phyloP scores from a whole-genome alignment of 2,888 invertebrate species.

The Tetragnatha montana region DNA sequence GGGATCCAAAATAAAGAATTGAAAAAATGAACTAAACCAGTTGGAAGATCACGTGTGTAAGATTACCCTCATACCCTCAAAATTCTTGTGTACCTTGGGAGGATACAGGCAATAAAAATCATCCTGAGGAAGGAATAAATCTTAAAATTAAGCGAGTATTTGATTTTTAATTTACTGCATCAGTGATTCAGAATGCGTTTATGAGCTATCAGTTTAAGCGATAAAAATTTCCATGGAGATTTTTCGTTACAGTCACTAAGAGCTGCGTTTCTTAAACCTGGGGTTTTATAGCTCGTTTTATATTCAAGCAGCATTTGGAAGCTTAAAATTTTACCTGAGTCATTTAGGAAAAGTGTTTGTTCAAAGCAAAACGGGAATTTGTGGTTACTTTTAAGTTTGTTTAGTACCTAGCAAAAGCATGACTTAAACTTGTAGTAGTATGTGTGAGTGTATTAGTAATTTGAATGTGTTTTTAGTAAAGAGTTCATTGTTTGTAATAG shows the following conservation, averaged over 20 bases:
- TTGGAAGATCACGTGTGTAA: no score
- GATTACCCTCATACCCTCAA: no score
- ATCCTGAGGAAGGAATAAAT: not conserved
- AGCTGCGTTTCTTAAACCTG: not conserved
- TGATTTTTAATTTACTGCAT: conserved; percentile 9
- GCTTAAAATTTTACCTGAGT: not conserved
- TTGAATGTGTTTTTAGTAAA: no score
- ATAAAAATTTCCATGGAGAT: not conserved
- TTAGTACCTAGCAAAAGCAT: not conserved
- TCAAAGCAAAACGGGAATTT: not conserved
- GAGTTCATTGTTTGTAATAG: no score
- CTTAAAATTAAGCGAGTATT: not conserved
- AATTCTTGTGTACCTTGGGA: no score
- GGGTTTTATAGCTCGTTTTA: not conserved
- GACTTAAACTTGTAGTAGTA: not conserved
- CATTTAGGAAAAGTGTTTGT: not conserved
- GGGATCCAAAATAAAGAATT: no score
- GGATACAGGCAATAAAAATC: not conserved
- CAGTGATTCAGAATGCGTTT: not conserved
- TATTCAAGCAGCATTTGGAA: not conserved
- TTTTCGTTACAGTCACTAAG: not conserved
- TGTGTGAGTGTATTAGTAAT: no score
- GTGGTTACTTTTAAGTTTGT: not conserved
- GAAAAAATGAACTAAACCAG: no score
- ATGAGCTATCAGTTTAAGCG: not conserved